Evolutionary conservation across 2,113 vertebrate species (phyloP), one percentile per base, ranked within the genome.

Genomic region (Poeciliopsis retropinna): DNA sequence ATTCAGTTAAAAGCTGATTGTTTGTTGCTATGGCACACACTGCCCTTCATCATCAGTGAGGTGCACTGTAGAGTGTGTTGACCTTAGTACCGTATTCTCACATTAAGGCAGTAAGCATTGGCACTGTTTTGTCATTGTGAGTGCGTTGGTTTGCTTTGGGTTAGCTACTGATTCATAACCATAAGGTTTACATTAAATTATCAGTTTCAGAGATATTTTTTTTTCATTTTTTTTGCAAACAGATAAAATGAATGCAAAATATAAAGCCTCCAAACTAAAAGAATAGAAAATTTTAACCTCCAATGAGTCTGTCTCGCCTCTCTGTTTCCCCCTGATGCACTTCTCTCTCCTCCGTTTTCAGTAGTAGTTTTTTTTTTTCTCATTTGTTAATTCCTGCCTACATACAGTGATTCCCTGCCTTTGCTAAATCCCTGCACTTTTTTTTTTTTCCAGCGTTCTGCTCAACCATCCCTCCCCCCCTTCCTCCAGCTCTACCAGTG

Each of bases 71-170:
- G 82, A 82, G 88, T 90, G 88, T 93, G 91, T 93, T 84, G 89
- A 88, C 85, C 87, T 83, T 87, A 86, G 91, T 90, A 90, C 94
- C 93, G 90, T 93, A 87, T 94, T 94, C 92, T 91, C 83, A 78
- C 84, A 57, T 97, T 98, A 98, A 99, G 97, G 97, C 97, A 97
- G 96, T 95, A 95, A 95, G 95, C 96, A 96, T 97, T 98, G 96
- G 96, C 96, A 97, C 95, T 88, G 91, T 88, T 92, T 37, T 91
- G 86, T 82, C 92, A 87, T 94, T 92, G 91, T 78, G 79, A 73
- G 83, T 83, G 79, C 89, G 76, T 85, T 84, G 80, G 84, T 89
- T 91, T 78, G 85, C 81, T 86, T 79, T 69, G 82, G 87, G 80
- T 88, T 88, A 84, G 87, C 87, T 85, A 87, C 86, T 81, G 83